Base-by-base conservation (phyloP, 2,113 vertebrate species). In the Carassius gibelio region DNA sequence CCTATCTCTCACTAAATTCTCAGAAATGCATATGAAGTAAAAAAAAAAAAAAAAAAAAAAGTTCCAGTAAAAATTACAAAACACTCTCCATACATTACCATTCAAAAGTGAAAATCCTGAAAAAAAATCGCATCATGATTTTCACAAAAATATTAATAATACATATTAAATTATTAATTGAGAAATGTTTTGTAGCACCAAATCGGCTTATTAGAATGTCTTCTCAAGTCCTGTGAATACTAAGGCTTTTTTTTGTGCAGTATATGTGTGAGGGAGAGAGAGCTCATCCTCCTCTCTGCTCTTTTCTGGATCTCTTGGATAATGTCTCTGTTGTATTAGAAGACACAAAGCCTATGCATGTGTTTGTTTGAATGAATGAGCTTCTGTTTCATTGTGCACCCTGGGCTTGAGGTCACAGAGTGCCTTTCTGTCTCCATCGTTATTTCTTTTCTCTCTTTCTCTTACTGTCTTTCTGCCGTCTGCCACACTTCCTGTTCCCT, bases 291-390 rank as follows among this genome's bases (percentile, higher is more conserved):
- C 42, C 42, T 48, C 45, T 5, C 2, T 48, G 45, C 45, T 48
- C 10, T 48, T 78, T 75, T 82, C 48, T 50, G 30, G 17, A 55
- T 77, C 61, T 66, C 75, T 57, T 9, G 61, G 23, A 87, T 75
- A 87, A 87, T 87, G 55, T 72, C 23, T 69, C 72, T 83, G 59
- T 87, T 83, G 85, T 87, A 48, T 9, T 45, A 61, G 62, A 86
- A 38, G 64, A 77, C 62, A 86, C 74, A 78, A 78, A 71, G 81
- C 74, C 36, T 66, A 50, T 8, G 38, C 61, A 11, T 64, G 75
- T 81, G 14, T 75, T 45, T 86, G 23, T 74, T 68, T 85, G 62
- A 80, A 52, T 85, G 76, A 81, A 45, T 85, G 38, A 71, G 52
- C 81, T 59, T 81, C 62, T 79, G 50, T 68, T n/a, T 85, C 36